Conservation (phyloP, 2,797 vertebrate genomes). For the Sebastiscus albofasciatus region DNA sequence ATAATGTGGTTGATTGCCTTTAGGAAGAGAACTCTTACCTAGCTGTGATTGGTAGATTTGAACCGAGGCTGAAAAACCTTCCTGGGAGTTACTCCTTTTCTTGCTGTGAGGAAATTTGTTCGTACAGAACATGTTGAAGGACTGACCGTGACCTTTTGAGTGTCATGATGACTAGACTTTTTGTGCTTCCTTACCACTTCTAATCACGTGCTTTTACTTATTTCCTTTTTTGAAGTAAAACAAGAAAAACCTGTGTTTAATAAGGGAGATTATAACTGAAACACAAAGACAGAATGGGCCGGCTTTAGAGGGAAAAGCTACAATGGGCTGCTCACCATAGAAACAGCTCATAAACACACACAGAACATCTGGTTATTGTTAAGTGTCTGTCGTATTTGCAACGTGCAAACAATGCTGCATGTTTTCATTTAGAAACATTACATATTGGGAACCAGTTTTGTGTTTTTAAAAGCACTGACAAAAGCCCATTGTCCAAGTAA, state of each 20-base stretch:
- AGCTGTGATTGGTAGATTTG: conserved; percentile 68
- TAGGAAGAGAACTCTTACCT: conserved; percentile 55
- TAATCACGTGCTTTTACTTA: conserved; percentile 77
- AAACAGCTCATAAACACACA: conserved; percentile 17
- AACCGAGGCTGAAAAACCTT: conserved; percentile 58
- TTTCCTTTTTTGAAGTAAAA: conserved; percentile 63
- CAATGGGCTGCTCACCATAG: conserved; percentile 13
- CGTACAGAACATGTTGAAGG: conserved; percentile 63
- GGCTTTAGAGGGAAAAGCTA: conserved; percentile 44
- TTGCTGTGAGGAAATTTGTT: conserved; percentile 72
- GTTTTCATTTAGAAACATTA: conserved; percentile 38
- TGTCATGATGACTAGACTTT: conserved; percentile 84
- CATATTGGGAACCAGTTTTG: conserved; percentile 21
- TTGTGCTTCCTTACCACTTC: conserved; percentile 91
- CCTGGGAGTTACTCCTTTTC: conserved; percentile 45
- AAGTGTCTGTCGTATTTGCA: conserved; percentile 47
- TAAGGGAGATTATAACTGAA: conserved; percentile 71
- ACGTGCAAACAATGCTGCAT: conserved; percentile 27
- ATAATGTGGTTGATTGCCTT: conserved; percentile 66
- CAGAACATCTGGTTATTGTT: conserved; percentile 41
- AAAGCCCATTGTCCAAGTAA: conserved; percentile 31
- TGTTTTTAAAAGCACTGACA: conserved; percentile 50
- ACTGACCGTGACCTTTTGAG: conserved; percentile 84
- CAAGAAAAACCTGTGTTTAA: conserved; percentile 82
- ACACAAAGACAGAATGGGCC: conserved; percentile 73